Base-by-base conservation (phyloP, 2,888 invertebrate genomes). In the Meandrusa payeni region DNA sequence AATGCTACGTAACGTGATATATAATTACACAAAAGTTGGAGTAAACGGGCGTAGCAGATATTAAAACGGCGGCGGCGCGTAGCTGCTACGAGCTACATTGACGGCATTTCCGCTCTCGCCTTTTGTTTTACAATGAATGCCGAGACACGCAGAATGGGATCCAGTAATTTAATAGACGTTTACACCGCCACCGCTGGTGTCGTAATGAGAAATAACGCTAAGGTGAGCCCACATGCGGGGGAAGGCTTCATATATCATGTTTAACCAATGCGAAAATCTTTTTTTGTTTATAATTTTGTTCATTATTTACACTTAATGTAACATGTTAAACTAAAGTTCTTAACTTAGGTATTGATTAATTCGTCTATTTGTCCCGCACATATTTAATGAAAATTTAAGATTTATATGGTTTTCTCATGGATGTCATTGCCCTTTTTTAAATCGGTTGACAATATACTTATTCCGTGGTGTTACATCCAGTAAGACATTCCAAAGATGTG, bases 101-200 rank as follows among this genome's bases (percentile, higher is more conserved):
- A 41, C 42, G 50, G 41, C 29, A 44, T 52, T 48, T 50, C 48
- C 45, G 44, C 22, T 41, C 33, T 27, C 26, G 38, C 28, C 46
- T 46, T 48, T 53, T 51, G 48, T 51, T 47, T 32, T 31, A 38
- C 31, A 11, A 27, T 27, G 11, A 23, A 42, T 47, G 41, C 38
- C 41, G 47, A 36, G 44, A 41, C 42, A 46, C 39, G 47, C 48
- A 33, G 46, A 43, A 50, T 41, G 36, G 48, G 44, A 44, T 47
- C 37, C 44, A 48, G 60, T 57, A 61, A 64, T 59, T 61, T 67
- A 64, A 69, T 61, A 60, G 51, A 45, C 28, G 56, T 48, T 44
- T 46, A 55, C 43, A 53, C 51, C 51, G 33, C 45, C 44, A 46
- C 51, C 51, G 29, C 45, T 51, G 54, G 47, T 43, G 41, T 43